These are phyloP conservation scores for Drosophila teissieri DNA, from an alignment of 1,140 invertebrate genomes.

Conservation along the genomic window DNA sequence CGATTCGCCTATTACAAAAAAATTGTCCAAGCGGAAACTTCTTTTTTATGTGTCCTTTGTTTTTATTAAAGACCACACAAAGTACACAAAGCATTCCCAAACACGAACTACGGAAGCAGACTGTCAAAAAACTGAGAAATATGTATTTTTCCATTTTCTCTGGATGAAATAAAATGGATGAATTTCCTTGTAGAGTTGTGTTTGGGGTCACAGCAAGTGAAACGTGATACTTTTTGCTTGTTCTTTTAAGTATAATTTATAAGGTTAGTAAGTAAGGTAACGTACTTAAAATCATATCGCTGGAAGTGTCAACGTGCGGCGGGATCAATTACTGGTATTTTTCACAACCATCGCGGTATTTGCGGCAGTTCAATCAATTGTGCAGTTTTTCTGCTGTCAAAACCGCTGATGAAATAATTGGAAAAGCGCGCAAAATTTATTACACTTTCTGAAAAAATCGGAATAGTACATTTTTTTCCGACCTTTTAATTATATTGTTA, in stretches of 20 bases:
- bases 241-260: conserved; percentile 17
- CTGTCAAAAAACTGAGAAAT: conserved; percentile 20
- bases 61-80: conserved; percentile 42
- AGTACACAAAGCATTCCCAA: conserved; percentile 38
- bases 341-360: conserved; percentile 5
- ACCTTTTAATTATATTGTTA: not conserved
- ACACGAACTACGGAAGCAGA: conserved; percentile 33
- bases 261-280: not conserved
- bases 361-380: conserved; percentile 40
- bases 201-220: not conserved
- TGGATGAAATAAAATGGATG: conserved; percentile 13
- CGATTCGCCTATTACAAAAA: conserved; percentile 20
- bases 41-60: conserved; percentile 30
- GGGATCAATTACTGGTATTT: conserved; percentile 21
- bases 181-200: conserved; percentile 8
- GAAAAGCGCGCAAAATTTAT: not conserved
- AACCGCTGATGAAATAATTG: conserved; percentile 43
- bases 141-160: conserved; percentile 15
- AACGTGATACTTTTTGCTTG: conserved; percentile 19
- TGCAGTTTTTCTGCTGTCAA: not conserved
- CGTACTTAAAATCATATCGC: conserved; percentile 1
- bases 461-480: not conserved
- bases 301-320: conserved; percentile 33
- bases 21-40: conserved; percentile 31
- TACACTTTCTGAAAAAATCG: not conserved